These are phyloP conservation scores for Papilio xuthus DNA, from an alignment of 1,140 invertebrate genomes.

Conservation along the genomic window DNA sequence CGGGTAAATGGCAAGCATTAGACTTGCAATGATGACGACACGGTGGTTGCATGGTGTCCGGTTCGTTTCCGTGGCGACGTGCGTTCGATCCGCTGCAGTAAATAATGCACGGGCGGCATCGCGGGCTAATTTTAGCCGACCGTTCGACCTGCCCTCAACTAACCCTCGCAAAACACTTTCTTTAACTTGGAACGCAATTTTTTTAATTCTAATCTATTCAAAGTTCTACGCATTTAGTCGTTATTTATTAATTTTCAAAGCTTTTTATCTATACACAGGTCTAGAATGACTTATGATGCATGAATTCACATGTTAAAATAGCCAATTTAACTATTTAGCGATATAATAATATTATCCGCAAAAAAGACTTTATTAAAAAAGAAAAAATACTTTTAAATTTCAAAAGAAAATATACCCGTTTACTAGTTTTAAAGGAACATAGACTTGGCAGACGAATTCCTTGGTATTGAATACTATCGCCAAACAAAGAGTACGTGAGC, in stretches of 20 bases:
- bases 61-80: constrained; percentile 40
- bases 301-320: too few species aligned
- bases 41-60: constrained; percentile 33
- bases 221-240: too few species aligned
- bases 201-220: too few species aligned
- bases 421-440: constrained; percentile 10
- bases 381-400: neutral
- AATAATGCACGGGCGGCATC: constrained; percentile 40
- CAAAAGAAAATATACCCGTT: neutral
- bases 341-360: neutral
- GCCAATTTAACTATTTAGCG: too few species aligned
- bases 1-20: neutral
- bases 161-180: constrained; percentile 5
- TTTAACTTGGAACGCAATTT: constrained; percentile 1
- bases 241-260: too few species aligned
- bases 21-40: neutral
- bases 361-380: neutral
- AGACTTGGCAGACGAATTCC: constrained; percentile 9
- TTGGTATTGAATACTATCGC: constrained; percentile 20
- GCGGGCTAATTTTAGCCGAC: constrained; percentile 36
- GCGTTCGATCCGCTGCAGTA: constrained; percentile 44
- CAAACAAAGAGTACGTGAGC: constrained; percentile 24
- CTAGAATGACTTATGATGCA: too few species aligned
- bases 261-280: too few species aligned
- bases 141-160: constrained; percentile 36